These are phyloP conservation scores for Cosmorhoe ocellata DNA, from an alignment of 2,888 invertebrate species.

Conservation along the genomic window DNA sequence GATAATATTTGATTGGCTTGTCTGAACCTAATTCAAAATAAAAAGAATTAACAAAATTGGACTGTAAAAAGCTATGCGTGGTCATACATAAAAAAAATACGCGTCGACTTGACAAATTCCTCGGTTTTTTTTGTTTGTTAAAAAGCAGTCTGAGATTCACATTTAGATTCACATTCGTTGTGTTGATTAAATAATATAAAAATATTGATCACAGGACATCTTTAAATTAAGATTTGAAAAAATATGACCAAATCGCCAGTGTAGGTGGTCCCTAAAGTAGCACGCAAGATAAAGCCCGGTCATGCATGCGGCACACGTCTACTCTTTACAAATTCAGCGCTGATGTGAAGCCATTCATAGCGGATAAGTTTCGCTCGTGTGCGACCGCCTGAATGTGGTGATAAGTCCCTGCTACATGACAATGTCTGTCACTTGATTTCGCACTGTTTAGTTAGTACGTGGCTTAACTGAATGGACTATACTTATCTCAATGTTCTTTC, in stretches of 20 bases:
- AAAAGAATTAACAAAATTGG: too few species aligned
- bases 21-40: too few species aligned
- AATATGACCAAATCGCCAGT: neutral
- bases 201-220: too few species aligned
- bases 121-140: too few species aligned
- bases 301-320: conserved; percentile 75
- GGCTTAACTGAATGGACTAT: conserved; percentile 19
- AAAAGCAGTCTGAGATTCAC: too few species aligned
- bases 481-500: conserved; percentile 23
- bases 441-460: conserved; percentile 33
- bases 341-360: conserved; percentile 73
- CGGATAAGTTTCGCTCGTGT: conserved; percentile 72
- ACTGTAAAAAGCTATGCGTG: too few species aligned
- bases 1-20: too few species aligned
- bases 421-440: conserved; percentile 65
- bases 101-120: too few species aligned
- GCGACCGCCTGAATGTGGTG: conserved; percentile 65
- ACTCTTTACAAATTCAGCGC: conserved; percentile 78
- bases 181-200: too few species aligned
- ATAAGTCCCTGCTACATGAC: conserved; percentile 64
- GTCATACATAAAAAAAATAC: too few species aligned
- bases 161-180: too few species aligned
- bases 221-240: too few species aligned
- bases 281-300: conserved; percentile 67
- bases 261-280: conserved; percentile 12